Base-by-base conservation (phyloP, 2,888 invertebrate genomes). In the Thyatira batis region DNA sequence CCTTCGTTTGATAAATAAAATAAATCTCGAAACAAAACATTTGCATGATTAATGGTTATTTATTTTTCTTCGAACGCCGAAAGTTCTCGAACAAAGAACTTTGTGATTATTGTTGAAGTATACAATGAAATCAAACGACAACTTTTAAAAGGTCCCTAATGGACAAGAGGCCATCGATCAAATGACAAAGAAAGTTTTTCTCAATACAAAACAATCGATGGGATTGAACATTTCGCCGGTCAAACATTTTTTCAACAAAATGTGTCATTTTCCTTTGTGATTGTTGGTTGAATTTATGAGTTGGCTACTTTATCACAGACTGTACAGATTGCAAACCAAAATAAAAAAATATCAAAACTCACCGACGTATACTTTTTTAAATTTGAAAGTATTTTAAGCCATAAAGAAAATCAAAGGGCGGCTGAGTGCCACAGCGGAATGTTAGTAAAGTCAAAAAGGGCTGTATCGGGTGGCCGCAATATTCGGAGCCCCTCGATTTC, bases 131-230 rank as follows among this genome's bases (percentile, higher is more conserved):
- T 85, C 85, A 84, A 86, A 89, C 78, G 83, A 86, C 83, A 87
- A 88, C 82, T 89, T 89, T 86, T 84, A 87, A 87, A 89, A 87
- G 85, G 86, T 78, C 71, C 77, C 82, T 90, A 90, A 89, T 90
- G 91, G 87, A 87, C 86, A 87, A 89, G 81, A 79, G 82, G 80
- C 76, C 84, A 89, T 92, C 90, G 87, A 91, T 91, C 92, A 92
- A 89, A 85, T 82, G 82, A 85, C 89, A 89, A 88, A 87, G 85
- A 87, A 85, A 82, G 73, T 85, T 88, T 76, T 82, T 82, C 80
- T 84, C 82, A 82, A 83, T 85, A 82, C 83, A 80, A 84, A 85
- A 84, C 83, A 88, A 86, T 87, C 82, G 80, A 85, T 82, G 76
- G 69, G 69, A 76, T 78, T 69, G 70, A 78, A 82, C 81, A 81